Evolutionary conservation across 2,113 vertebrate species (phyloP).

Genomic region (Siniperca chuatsi): DNA sequence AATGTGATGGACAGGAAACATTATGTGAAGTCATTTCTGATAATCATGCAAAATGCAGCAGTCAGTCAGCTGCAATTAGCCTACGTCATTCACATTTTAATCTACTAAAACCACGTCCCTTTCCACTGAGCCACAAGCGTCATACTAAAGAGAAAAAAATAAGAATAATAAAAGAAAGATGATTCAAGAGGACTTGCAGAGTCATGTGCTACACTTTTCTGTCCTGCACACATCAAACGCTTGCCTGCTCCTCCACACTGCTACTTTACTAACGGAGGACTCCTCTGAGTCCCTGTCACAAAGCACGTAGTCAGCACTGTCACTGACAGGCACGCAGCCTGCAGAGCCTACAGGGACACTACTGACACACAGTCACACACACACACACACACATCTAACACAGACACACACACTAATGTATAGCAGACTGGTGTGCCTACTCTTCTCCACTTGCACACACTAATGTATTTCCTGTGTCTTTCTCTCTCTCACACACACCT

Average conservation of each 20-base stretch:
- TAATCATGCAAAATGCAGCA: constrained; percentile 13
- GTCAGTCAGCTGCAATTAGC: constrained; percentile 36
- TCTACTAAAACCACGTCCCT: constrained; percentile 22
- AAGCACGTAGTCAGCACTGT: constrained; percentile 73
- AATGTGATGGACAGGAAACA: neutral
- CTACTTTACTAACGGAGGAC: constrained; percentile 42
- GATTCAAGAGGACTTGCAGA: constrained; percentile 36
- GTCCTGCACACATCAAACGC: constrained; percentile 47
- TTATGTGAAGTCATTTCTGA: constrained; percentile 2
- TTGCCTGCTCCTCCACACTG: constrained; percentile 24
- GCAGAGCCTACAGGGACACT: constrained; percentile 36
- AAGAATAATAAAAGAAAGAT: constrained; percentile 19
- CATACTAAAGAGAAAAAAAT: neutral
- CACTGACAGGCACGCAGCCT: constrained; percentile 51
- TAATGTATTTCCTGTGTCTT: constrained; percentile 32
- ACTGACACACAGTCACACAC: constrained; percentile 37
- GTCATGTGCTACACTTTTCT: constrained; percentile 49
- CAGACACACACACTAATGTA: constrained; percentile 23
- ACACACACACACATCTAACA: constrained; percentile 17
- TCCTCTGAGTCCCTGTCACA: constrained; percentile 59
- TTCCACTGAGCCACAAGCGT: constrained; percentile 1
- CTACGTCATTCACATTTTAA: constrained; percentile 24
- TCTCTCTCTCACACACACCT: constrained; percentile 55
- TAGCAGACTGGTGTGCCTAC: constrained; percentile 25
- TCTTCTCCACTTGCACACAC: constrained; percentile 33